A percentile compares a stretch with the other conserved stretches of the same genome.
These are phyloP conservation scores for Dysdera silvatica DNA, from an alignment of 1,140 invertebrate genomes.

Conservation along the genomic window DNA sequence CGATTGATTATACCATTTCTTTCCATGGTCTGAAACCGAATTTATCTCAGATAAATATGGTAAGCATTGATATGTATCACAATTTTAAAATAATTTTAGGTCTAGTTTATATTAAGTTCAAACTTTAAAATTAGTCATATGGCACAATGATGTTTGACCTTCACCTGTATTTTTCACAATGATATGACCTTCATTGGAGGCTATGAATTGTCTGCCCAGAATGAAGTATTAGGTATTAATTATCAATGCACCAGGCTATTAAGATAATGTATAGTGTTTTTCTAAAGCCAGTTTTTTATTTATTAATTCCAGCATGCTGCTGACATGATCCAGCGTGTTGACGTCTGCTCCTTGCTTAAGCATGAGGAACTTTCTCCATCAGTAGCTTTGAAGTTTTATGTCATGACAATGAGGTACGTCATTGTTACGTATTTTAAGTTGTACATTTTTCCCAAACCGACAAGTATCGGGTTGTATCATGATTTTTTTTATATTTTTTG, in stretches of 20 bases:
- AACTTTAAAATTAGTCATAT: no score
- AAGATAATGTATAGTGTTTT: no score
- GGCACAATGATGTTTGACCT: no score
- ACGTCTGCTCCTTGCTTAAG: conserved; percentile 59
- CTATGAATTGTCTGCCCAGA: no score
- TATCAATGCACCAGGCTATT: no score
- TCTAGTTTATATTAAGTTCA: no score
- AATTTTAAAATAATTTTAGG: no score
- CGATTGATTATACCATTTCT: conserved; percentile 63
- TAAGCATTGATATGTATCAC: conserved; percentile 36
- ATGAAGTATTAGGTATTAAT: no score
- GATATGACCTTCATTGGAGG: no score
- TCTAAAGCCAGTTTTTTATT: no score
- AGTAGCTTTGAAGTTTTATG: conserved; percentile 65
- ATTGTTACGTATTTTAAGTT: background rate
- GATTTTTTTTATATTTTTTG: conserved; percentile 21
- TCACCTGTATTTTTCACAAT: no score
- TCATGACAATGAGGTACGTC: conserved; percentile 62
- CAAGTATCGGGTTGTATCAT: background rate
- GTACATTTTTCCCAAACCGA: background rate
- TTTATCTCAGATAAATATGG: conserved; percentile 37
- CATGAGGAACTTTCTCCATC: conserved; percentile 70
- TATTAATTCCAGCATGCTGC: conserved; percentile 52
- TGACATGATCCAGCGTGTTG: conserved; percentile 65
- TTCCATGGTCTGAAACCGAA: conserved; percentile 73